These are phyloP conservation scores for Globicephala melas DNA, from an alignment of 2,113 vertebrate genomes.

Conservation along the genomic window DNA sequence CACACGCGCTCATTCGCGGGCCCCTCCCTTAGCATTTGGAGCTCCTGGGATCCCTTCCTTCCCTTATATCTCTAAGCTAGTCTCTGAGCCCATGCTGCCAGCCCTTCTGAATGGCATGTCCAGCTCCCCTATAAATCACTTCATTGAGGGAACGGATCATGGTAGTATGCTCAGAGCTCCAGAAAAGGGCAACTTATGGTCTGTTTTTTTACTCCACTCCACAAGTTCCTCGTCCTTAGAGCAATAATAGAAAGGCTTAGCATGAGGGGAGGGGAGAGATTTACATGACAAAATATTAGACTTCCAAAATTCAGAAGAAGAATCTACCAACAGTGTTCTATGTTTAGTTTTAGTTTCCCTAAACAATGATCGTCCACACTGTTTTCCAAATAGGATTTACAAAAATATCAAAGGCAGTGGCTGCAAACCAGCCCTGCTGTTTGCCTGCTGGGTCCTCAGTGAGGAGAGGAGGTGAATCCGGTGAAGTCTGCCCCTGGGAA, in stretches of 20 bases:
- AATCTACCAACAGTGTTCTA: neutral
- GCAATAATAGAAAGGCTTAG: neutral
- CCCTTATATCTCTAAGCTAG: neutral
- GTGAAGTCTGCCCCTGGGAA: neutral
- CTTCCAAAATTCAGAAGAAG: neutral
- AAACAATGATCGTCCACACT: neutral
- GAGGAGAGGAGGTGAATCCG: neutral
- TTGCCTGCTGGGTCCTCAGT: neutral
- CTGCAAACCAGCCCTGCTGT: neutral
- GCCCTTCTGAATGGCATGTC: neutral
- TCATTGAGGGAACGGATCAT: neutral
- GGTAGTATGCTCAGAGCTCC: neutral
- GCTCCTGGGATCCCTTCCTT: neutral
- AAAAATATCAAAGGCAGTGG: neutral
- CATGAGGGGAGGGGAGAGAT: fast-evolving
- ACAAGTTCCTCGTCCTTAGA: neutral
- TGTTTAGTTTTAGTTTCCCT: neutral
- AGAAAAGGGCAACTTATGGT: neutral
- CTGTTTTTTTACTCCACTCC: neutral
- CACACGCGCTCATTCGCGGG: fast-evolving
- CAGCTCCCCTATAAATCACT: neutral
- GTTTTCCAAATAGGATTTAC: neutral
- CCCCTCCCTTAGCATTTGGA: neutral
- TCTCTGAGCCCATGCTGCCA: neutral
- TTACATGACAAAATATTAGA: neutral